Evolutionary conservation across 2,888 invertebrate genomes (phyloP), one percentile per base, ranked within the genome.

Genomic region (Leucoma salicis): DNA sequence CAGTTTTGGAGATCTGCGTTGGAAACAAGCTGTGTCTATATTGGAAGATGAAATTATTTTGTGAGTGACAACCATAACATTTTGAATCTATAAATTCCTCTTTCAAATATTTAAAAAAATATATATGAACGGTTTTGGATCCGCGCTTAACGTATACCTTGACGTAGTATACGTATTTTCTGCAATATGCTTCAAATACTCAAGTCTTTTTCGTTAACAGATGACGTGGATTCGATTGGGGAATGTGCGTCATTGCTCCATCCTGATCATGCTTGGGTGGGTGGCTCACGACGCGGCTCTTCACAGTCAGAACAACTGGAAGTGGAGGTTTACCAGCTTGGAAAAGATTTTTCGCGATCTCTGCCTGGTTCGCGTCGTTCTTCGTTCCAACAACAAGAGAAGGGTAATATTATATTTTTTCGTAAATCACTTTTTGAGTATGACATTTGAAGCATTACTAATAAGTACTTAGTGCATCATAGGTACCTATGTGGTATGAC

Each of bases 241-340:
- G 94, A 94, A 76, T 93, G 94, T 53, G 92, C 93, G 2, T 93
- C 95, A 50, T 90, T 95, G 49, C 88, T 96, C 27, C 97, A 96
- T 82, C 97, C 96, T 0, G 96, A 96, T 83, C 95, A 95, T 78
- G 96, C 96, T 1, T 96, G 94, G 93, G 91, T 91, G 34, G 93
- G 91, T 0, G 93, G 93, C 45, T 96, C 96, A 0, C 90, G 96
- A 18, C 92, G 96, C 21, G 96, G 96, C 25, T 96, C 96, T n/a
- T 96, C 96, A 29, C 96, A 96, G 73, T 96, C 96, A 0, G 96
- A 96, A 74, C 95, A 95, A 37, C 88, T 96, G 35, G 96, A 96
- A 73, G 94, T 94, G 36, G 95, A 96, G 74, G 94, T 94, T 7
- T 96, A 96, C 81, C 95, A 96, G 74, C 91, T 96, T 35, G 95